Evolutionary conservation across 1,140 invertebrate species (phyloP).

Genomic region (Orius laevigatus): DNA sequence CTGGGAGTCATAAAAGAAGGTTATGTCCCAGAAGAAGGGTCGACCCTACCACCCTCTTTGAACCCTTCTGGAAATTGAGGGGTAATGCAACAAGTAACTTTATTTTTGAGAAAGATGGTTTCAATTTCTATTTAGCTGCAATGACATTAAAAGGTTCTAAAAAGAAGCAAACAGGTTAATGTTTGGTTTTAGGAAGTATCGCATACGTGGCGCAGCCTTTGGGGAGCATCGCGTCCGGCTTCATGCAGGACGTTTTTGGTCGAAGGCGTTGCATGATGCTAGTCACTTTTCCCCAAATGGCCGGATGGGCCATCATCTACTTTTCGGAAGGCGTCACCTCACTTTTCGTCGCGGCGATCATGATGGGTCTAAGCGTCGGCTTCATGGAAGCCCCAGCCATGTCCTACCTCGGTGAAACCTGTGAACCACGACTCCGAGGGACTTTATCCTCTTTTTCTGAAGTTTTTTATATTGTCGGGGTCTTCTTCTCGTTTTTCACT

Average conservation of each 20-base stretch:
- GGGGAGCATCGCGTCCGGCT: slow-evolving; percentile 1
- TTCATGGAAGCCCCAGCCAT: slow-evolving; percentile 9
- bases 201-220: slow-evolving; percentile 2
- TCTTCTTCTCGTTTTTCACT: background rate
- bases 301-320: background rate
- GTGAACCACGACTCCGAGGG: background rate
- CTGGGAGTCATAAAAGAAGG: too few relatives aligned
- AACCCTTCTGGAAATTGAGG: too few relatives aligned
- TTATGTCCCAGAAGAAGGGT: too few relatives aligned
- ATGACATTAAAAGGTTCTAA: too few relatives aligned
- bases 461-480: slow-evolving; percentile 2
- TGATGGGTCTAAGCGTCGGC: slow-evolving; percentile 2
- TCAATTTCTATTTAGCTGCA: too few relatives aligned
- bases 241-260: slow-evolving; percentile 2
- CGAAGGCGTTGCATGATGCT: background rate
- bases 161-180: too few relatives aligned
- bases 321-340: background rate
- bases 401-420: slow-evolving; percentile 4
- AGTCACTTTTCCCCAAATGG: slow-evolving; percentile 3
- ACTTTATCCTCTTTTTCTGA: slow-evolving; percentile 5
- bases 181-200: background rate
- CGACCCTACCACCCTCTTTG: too few relatives aligned
- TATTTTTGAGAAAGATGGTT: too few relatives aligned
- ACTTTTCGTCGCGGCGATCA: background rate
- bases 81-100: too few relatives aligned